Evolutionary conservation across 2,797 vertebrate genomes (phyloP).

Genomic region (Manis crassicaudata): DNA sequence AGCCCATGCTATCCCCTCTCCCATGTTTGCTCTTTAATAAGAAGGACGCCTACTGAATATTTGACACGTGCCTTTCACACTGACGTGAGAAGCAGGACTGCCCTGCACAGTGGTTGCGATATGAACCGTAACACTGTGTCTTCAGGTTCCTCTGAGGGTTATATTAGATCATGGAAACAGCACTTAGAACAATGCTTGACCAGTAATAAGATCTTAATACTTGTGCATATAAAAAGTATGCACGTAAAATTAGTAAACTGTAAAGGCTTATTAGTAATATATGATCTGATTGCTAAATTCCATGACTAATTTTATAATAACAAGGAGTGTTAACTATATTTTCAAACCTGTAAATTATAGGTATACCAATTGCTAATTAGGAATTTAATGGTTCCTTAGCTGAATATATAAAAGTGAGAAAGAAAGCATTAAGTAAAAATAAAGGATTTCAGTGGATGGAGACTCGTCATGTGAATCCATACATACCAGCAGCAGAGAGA

Average conservation of each 20-base stretch:
- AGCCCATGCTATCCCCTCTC: background rate
- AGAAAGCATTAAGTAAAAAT: background rate
- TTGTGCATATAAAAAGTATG: background rate
- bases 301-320: constrained; percentile 3
- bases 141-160: background rate
- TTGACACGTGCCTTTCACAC: rapidly evolving
- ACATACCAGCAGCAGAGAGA: background rate
- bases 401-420: constrained; percentile 13
- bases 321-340: background rate
- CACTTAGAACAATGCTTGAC: background rate
- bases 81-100: background rate
- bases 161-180: background rate
- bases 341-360: background rate
- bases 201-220: background rate
- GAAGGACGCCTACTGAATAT: background rate
- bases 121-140: background rate
- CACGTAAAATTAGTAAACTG: background rate
- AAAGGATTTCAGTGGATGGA: background rate
- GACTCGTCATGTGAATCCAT: background rate
- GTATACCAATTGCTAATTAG: background rate
- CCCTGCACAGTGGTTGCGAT: rapidly evolving
- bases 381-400: background rate
- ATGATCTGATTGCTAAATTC: constrained; percentile 10
- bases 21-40: background rate
- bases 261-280: background rate